Evolutionary conservation across 92 coral and sea anemone species (phyloP), one percentile per base, ranked within the genome.

Genomic region (Metridium senile): DNA sequence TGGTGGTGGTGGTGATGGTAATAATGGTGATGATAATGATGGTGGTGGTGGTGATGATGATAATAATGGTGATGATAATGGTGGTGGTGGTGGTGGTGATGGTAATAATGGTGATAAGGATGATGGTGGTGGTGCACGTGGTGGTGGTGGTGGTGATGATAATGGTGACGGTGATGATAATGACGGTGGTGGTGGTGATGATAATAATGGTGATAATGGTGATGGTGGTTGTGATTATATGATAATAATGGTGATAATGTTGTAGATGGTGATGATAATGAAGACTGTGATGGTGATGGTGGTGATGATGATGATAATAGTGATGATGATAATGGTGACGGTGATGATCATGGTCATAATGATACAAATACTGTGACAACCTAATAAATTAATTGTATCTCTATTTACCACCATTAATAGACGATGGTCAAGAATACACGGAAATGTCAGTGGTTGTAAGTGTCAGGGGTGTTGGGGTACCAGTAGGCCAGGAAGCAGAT

Each of bases 391-490:
- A n/a, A n/a, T n/a, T n/a, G n/a, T n/a, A n/a, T n/a, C n/a, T n/a
- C n/a, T n/a, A n/a, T n/a, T n/a, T n/a, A n/a, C n/a, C n/a, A n/a
- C n/a, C n/a, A n/a, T n/a, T n/a, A n/a, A n/a, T n/a, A n/a, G n/a
- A n/a, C n/a, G n/a, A n/a, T n/a, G n/a, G n/a, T n/a, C n/a, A n/a
- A n/a, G n/a, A n/a, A n/a, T 16, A 22, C 16, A 10, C 30, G 0
- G 33, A 26, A 2, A 70, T 32, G 21, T 3, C 9, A 27, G 11
- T 57, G 9, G 8, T 70, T 26, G 59, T 59, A 25, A 7, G 25
- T 70, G 75, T 25, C 0, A 46, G 20, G 25, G 62, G 75, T 17
- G 58, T 26, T 32, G 75, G 75, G 25, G 75, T 70, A 32, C 75
- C 75, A 46, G 20, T n/a, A 2, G 61, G 75, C 9, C 33, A 46